Percentiles rank a stretch among this genome's conserved stretches.
Conservation (phyloP, 2,113 vertebrate species). For the Dipodomys ordii region DNA sequence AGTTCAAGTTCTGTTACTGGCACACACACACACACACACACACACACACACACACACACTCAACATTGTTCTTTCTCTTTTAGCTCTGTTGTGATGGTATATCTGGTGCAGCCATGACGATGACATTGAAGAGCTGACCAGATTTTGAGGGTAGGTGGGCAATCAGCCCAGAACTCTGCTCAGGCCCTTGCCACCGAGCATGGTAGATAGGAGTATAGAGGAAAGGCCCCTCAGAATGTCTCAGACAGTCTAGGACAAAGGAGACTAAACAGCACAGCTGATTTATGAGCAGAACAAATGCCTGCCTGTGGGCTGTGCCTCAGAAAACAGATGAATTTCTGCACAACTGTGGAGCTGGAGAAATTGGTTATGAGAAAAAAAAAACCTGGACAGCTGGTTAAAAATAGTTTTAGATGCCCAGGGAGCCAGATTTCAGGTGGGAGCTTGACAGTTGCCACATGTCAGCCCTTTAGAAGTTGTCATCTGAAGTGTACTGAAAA, state of each 20-base stretch:
- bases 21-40: too few species aligned
- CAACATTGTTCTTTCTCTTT: background rate
- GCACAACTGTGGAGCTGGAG: slow-evolving; percentile 53
- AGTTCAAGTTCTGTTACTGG: too few species aligned
- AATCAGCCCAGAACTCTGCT: slow-evolving; percentile 41
- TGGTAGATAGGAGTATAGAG: background rate
- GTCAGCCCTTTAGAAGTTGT: slow-evolving; percentile 27
- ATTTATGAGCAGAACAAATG: slow-evolving; percentile 75
- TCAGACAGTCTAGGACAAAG: slow-evolving; percentile 10
- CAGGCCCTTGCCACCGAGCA: background rate
- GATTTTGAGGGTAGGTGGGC: slow-evolving; percentile 53
- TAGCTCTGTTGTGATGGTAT: background rate
- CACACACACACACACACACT: too few species aligned
- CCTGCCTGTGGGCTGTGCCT: slow-evolving; percentile 33
- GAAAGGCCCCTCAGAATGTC: slow-evolving; percentile 38
- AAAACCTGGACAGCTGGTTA: slow-evolving; percentile 61
- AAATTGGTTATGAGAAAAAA: slow-evolving; percentile 73
- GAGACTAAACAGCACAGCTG: slow-evolving; percentile 13
- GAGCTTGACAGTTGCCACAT: slow-evolving; percentile 65
- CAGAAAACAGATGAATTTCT: slow-evolving; percentile 4
- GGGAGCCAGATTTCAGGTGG: slow-evolving; percentile 65
- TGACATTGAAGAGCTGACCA: background rate
- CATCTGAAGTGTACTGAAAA: slow-evolving; percentile 49
- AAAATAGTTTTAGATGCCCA: slow-evolving; percentile 71
- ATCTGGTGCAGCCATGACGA: background rate